Percentiles rank a stretch among this genome's conserved stretches.
phyloP scores from a whole-genome alignment of 2,888 invertebrate genomes.

The Athalia cordata region DNA sequence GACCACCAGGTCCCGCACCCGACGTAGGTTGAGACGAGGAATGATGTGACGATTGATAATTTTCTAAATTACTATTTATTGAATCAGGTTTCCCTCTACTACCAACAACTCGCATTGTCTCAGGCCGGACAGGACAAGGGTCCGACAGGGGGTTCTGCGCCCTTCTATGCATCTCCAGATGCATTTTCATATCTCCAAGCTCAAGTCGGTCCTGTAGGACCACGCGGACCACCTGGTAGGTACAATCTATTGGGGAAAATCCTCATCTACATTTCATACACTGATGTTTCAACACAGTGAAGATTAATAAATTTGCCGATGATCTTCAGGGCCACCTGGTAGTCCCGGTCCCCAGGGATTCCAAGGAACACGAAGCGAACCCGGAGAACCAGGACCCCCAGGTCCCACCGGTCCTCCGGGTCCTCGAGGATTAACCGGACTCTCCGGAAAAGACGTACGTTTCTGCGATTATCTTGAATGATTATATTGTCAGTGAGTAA shows the following conservation, averaged over 20 bases:
- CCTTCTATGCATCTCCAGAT: constrained; percentile 75
- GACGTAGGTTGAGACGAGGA: constrained; percentile 75
- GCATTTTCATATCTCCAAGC: constrained; percentile 87
- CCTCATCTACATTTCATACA: constrained; percentile 11
- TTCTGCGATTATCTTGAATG: not conserved
- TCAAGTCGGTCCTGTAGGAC: constrained; percentile 86
- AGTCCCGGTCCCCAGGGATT: constrained; percentile 86
- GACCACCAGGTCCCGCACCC: constrained; percentile 83
- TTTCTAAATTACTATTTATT: constrained; percentile 45
- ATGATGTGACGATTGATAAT: constrained; percentile 59
- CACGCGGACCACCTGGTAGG: constrained; percentile 85
- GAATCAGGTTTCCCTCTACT: constrained; percentile 80
- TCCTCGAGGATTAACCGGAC: constrained; percentile 81
- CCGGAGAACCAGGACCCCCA: constrained; percentile 84
- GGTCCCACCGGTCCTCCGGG: constrained; percentile 79
- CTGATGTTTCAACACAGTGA: not conserved
- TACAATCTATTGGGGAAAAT: constrained; percentile 16
- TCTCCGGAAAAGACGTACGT: constrained; percentile 85
- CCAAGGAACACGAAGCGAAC: constrained; percentile 87
- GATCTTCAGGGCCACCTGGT: constrained; percentile 70
- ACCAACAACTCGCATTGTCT: constrained; percentile 83
- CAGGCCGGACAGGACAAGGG: constrained; percentile 87
- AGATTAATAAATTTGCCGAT: not conserved
- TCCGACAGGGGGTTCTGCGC: constrained; percentile 76
- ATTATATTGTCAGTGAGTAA: not conserved